Conservation (phyloP, 2,888 invertebrate genomes). For the Hanleya hanleyi region DNA sequence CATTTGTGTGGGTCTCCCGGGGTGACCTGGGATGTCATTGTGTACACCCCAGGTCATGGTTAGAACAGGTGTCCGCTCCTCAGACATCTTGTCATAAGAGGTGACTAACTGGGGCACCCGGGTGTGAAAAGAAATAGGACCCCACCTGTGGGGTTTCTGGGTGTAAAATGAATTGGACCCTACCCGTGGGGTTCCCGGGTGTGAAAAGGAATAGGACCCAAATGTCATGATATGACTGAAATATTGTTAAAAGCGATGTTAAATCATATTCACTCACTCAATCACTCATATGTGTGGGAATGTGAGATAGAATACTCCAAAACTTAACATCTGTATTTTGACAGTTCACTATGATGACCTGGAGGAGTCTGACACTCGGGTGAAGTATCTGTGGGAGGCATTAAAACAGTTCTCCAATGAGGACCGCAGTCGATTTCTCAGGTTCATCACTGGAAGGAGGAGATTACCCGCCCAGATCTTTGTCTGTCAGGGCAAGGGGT, state of each 20-base stretch:
- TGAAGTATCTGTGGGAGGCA: constrained; percentile 71
- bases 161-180: not conserved
- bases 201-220: too few species aligned
- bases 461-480: constrained; percentile 70
- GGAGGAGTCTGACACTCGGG: constrained; percentile 66
- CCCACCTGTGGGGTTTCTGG: too few species aligned
- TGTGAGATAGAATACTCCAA: not conserved
- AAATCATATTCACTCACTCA: too few species aligned
- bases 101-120: too few species aligned
- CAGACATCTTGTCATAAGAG: too few species aligned
- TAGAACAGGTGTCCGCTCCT: too few species aligned
- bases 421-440: constrained; percentile 70
- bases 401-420: constrained; percentile 70
- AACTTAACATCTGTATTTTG: not conserved
- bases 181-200: not conserved
- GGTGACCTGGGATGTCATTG: too few species aligned
- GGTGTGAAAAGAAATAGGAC: too few species aligned
- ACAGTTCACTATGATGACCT: constrained; percentile 71
- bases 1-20: not conserved
- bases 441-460: constrained; percentile 72
- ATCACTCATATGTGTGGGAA: too few species aligned
- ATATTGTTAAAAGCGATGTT: too few species aligned
- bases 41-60: too few species aligned
- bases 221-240: too few species aligned
- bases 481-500: constrained; percentile 69